Percentiles rank a stretch among this genome's conserved stretches.
These are phyloP conservation scores for Microdon myrmicae DNA, from an alignment of 2,888 invertebrate species.

Conservation along the genomic window DNA sequence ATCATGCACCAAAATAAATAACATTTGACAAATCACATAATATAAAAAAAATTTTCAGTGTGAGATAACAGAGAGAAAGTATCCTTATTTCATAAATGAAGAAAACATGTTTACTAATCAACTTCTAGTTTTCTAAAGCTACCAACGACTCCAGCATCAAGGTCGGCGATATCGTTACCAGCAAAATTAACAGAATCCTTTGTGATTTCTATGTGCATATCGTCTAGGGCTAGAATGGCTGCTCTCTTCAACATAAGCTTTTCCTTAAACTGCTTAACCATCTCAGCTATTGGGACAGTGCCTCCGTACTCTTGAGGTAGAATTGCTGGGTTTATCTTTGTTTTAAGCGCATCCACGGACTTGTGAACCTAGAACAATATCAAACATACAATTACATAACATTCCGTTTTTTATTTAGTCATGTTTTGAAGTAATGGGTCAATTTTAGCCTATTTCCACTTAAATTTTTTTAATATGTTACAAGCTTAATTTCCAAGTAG, in stretches of 20 bases:
- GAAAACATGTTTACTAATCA: slow-evolving; percentile 73
- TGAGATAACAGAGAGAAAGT: slow-evolving; percentile 2
- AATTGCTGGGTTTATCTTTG: slow-evolving; percentile 78
- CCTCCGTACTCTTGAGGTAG: slow-evolving; percentile 90
- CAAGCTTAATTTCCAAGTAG: too few relatives aligned
- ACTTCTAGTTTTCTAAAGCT: slow-evolving; percentile 86
- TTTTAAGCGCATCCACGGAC: slow-evolving; percentile 76
- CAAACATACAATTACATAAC: not conserved
- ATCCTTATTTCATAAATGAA: slow-evolving; percentile 9
- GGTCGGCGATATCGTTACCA: slow-evolving; percentile 74
- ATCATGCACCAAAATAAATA: slow-evolving; percentile 16
- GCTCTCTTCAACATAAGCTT: slow-evolving; percentile 74
- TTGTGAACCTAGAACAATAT: slow-evolving; percentile 74
- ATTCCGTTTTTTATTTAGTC: too few relatives aligned
- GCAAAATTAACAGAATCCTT: slow-evolving; percentile 68
- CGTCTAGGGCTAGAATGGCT: slow-evolving; percentile 76
- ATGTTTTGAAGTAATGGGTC: too few relatives aligned
- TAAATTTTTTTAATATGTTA: too few relatives aligned
- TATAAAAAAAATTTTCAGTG: slow-evolving; percentile 4
- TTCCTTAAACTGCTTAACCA: slow-evolving; percentile 80
- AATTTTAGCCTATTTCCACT: too few relatives aligned
- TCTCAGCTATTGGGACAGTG: slow-evolving; percentile 80
- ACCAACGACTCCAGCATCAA: slow-evolving; percentile 80
- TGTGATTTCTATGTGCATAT: slow-evolving; percentile 79
- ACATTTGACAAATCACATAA: slow-evolving; percentile 17